These are phyloP conservation scores for Peromyscus maniculatus DNA, from an alignment of 2,113 vertebrate species.

Conservation along the genomic window DNA sequence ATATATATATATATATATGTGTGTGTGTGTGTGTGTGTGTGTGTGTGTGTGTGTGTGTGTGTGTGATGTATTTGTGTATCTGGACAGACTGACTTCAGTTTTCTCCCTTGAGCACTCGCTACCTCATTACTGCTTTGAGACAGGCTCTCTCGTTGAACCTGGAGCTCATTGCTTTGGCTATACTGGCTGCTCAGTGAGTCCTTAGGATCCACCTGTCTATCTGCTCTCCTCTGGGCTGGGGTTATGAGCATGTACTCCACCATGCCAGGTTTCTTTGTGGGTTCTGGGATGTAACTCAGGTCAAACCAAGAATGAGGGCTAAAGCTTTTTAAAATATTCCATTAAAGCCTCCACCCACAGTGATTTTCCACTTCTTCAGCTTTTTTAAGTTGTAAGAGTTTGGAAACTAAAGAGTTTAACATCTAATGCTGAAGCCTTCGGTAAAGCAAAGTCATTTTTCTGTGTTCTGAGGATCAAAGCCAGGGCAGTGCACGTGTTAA, in stretches of 20 bases:
- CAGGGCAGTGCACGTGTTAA: background rate
- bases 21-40: background rate
- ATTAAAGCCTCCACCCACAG: background rate
- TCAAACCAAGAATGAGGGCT: background rate
- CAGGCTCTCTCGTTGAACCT: background rate
- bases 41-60: background rate
- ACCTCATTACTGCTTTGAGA: background rate
- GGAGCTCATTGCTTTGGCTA: background rate
- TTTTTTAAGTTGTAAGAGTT: background rate
- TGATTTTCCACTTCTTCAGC: background rate
- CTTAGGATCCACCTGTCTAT: background rate
- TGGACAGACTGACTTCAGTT: background rate
- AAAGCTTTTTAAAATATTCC: constrained; percentile 59
- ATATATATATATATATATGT: background rate
- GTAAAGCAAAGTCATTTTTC: background rate
- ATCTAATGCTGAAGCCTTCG: background rate
- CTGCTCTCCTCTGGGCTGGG: background rate
- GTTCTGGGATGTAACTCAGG: background rate
- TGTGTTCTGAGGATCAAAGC: background rate
- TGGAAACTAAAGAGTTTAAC: background rate
- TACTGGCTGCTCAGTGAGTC: background rate
- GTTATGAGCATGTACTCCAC: no score
- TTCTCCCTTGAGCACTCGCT: background rate
- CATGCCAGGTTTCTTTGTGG: background rate
- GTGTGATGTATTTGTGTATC: background rate